Evolutionary conservation across 1,140 invertebrate species (phyloP), one percentile per base, ranked within the genome.

Genomic region (Vollenhovia emeryi): DNA sequence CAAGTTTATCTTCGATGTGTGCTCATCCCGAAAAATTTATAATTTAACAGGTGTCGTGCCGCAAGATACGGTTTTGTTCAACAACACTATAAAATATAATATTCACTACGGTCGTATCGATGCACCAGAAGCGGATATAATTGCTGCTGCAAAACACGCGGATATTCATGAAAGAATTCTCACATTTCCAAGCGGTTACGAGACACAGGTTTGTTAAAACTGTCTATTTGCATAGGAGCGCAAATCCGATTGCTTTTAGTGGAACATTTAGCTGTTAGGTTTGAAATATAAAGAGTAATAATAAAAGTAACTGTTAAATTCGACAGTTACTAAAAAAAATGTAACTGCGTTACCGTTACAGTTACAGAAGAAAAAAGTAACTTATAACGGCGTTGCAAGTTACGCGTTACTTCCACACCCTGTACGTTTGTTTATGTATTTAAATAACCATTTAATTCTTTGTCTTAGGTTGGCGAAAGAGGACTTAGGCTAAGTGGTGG

Each of bases 41-140:
- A 52, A 82, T 79, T 91, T 83, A 80, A 27, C 40, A 94, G 94
- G 98, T 48, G 98, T 99, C 36, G 99, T 99, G 48, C 99, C 99
- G 1, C 99, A 99, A 94, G 99, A 99, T 92, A 99, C 99, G 18
- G 99, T 99, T 30, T 96, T 99, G 0, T 99, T 99, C 92, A 99
- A 99, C 93, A 98, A 98, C 91, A 97, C 97, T 18, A 98, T 99
- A 62, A 97, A 96, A 96, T 99, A 99, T 93, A 99, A 99, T 93
- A 99, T 99, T 85, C 97, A 97, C 73, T 99, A 99, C 95, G 99
- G 99, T 15, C 96, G 97, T 90, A 95, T 98, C 24, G 96, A 95
- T 43, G 97, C 98, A 6, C 94, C 96, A 1, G 97, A 98, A 76
- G 96, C 96, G 21, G 98, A 99, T 89, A 96, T 99, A 0, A 97